phyloP scores from a whole-genome alignment of 2,888 invertebrate species.

The Molanna angustata region DNA sequence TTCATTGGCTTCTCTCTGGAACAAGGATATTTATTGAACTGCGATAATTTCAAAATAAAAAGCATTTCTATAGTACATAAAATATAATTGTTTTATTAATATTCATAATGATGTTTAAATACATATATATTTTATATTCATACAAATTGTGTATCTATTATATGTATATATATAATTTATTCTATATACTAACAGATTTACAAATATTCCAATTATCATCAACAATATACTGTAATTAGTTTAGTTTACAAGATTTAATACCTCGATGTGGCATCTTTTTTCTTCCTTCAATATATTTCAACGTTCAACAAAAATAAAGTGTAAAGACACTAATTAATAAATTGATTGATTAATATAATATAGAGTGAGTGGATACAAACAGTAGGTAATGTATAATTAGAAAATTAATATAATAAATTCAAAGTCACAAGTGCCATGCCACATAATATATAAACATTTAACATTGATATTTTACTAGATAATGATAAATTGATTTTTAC shows the following conservation, averaged over 20 bases:
- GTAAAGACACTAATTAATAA: too few relatives aligned
- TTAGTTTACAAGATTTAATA: constrained; percentile 15
- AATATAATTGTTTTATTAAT: constrained; percentile 55
- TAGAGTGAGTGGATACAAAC: too few relatives aligned
- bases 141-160: constrained; percentile 29
- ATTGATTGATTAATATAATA: too few relatives aligned
- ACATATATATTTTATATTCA: constrained; percentile 21
- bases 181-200: constrained; percentile 29
- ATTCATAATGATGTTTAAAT: constrained; percentile 27
- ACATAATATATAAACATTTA: constrained; percentile 19
- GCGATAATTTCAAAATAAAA: not conserved
- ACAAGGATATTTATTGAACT: too few relatives aligned
- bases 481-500: constrained; percentile 15
- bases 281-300: not conserved
- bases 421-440: too few relatives aligned
- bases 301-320: constrained; percentile 9
- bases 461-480: constrained; percentile 14
- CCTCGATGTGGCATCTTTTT: constrained; percentile 27
- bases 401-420: too few relatives aligned
- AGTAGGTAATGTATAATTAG: too few relatives aligned
- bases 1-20: too few relatives aligned
- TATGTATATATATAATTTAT: constrained; percentile 21
- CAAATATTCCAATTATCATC: constrained; percentile 28
- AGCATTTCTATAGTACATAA: constrained; percentile 47
- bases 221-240: constrained; percentile 16